These are phyloP conservation scores for Camptogramma bilineatum DNA, from an alignment of 2,888 invertebrate species.

Conservation along the genomic window DNA sequence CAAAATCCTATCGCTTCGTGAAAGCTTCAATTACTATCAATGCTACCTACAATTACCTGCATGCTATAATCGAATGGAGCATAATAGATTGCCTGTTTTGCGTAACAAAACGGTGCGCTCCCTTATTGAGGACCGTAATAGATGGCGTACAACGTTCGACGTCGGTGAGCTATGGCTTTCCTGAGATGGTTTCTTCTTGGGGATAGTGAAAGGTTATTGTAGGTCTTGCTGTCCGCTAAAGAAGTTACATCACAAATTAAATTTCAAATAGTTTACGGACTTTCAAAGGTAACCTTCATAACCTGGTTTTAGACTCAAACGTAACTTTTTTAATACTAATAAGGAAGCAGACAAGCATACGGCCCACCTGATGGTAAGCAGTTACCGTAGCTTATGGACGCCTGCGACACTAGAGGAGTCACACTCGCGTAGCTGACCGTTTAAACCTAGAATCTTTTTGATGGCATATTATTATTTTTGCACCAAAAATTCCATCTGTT, in stretches of 20 bases:
- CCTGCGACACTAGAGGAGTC: no score
- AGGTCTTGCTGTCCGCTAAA: neutral
- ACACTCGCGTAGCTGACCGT: no score
- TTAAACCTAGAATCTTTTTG: no score
- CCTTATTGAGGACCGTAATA: constrained; percentile 37
- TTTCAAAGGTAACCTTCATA: no score
- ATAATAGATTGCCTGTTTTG: constrained; percentile 39
- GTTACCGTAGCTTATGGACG: no score
- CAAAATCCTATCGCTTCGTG: neutral
- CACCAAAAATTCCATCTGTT: no score
- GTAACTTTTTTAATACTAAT: no score
- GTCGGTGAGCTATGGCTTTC: constrained; percentile 35
- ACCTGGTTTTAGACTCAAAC: no score
- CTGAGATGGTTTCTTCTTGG: constrained; percentile 12
- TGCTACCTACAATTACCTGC: no score
- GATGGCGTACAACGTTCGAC: constrained; percentile 35
- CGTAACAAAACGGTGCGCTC: constrained; percentile 32
- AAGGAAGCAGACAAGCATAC: no score
- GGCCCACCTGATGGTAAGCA: no score
- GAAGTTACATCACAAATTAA: neutral
- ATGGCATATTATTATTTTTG: no score
- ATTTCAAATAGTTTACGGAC: neutral
- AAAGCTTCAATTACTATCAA: constrained; percentile 28
- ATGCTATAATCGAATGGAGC: constrained; percentile 32
- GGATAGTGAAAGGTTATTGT: constrained; percentile 10